phyloP scores from a whole-genome alignment of 1,140 invertebrate genomes.

The Temnothorax nylanderi region DNA sequence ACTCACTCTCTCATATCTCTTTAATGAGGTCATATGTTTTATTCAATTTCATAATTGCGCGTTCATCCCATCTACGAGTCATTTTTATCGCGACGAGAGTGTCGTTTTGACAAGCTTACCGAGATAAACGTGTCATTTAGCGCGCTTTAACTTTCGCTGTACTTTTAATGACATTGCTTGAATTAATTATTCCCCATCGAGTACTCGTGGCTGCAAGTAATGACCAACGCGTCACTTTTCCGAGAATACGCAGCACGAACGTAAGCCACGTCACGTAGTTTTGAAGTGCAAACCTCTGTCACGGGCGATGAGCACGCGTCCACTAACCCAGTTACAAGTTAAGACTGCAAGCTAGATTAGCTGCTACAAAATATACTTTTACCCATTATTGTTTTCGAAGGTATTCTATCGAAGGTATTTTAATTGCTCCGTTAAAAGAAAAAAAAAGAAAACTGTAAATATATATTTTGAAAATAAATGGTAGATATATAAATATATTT shows the following conservation, averaged over 20 bases:
- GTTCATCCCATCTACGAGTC: background rate
- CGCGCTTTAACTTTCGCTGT: slow-evolving; percentile 12
- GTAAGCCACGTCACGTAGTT: slow-evolving; percentile 67
- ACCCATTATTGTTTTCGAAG: slow-evolving; percentile 29
- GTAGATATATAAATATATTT: background rate
- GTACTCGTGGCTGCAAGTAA: slow-evolving; percentile 52
- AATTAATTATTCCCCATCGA: slow-evolving; percentile 46
- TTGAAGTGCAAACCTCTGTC: slow-evolving; percentile 59
- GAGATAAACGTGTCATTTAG: slow-evolving; percentile 46
- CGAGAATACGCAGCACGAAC: slow-evolving; percentile 20
- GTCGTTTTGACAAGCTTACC: background rate
- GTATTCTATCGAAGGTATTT: slow-evolving; percentile 21
- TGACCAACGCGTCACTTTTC: slow-evolving; percentile 58
- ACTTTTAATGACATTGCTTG: slow-evolving; percentile 35
- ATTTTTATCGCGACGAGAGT: slow-evolving; percentile 4
- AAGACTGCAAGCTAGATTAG: slow-evolving; percentile 64
- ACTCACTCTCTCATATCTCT: background rate
- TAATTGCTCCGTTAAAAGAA: slow-evolving; percentile 12
- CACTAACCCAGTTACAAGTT: slow-evolving; percentile 68
- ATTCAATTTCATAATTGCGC: slow-evolving; percentile 22
- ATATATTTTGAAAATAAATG: background rate
- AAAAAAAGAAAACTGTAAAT: background rate
- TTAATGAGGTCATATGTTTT: slow-evolving; percentile 22
- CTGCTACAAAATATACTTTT: slow-evolving; percentile 58
- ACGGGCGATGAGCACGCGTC: slow-evolving; percentile 63